These are phyloP conservation scores for Brachionus paranguensis DNA, from an alignment of 1,140 invertebrate genomes.

Conservation along the genomic window DNA sequence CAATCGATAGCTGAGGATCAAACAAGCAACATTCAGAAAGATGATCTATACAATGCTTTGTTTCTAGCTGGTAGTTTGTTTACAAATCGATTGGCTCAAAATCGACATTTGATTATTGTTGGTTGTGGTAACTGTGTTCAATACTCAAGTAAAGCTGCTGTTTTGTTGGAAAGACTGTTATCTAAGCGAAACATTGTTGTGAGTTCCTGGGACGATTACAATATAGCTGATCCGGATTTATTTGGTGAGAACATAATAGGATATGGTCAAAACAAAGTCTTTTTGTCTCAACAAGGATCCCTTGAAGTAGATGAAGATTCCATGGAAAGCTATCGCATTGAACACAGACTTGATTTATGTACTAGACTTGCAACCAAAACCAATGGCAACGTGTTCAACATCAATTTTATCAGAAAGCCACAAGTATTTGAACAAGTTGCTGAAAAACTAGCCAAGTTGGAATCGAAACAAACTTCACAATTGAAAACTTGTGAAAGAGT, in stretches of 20 bases:
- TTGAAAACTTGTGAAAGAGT: slow-evolving; percentile 17
- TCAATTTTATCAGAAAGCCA: background rate
- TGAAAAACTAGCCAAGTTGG: background rate
- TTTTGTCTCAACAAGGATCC: background rate
- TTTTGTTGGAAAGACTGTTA: background rate
- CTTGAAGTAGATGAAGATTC: background rate
- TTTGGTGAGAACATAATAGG: background rate
- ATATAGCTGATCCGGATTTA: background rate
- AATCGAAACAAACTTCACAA: background rate
- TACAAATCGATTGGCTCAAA: slow-evolving; percentile 13
- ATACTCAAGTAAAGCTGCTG: background rate
- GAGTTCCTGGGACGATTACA: slow-evolving; percentile 30
- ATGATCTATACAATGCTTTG: background rate
- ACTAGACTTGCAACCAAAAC: background rate
- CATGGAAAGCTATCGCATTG: background rate
- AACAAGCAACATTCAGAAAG: background rate
- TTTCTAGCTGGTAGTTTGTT: slow-evolving; percentile 22
- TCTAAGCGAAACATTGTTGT: slow-evolving; percentile 19
- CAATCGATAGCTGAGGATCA: background rate
- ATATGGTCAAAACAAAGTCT: slow-evolving; percentile 6
- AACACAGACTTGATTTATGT: slow-evolving; percentile 19
- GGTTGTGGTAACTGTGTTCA: slow-evolving; percentile 21
- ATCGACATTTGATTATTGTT: slow-evolving; percentile 17
- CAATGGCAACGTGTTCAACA: slow-evolving; percentile 13
- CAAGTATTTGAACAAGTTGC: background rate